Evolutionary conservation across 2,797 vertebrate species (phyloP).

Genomic region (Leptoclinus maculatus): DNA sequence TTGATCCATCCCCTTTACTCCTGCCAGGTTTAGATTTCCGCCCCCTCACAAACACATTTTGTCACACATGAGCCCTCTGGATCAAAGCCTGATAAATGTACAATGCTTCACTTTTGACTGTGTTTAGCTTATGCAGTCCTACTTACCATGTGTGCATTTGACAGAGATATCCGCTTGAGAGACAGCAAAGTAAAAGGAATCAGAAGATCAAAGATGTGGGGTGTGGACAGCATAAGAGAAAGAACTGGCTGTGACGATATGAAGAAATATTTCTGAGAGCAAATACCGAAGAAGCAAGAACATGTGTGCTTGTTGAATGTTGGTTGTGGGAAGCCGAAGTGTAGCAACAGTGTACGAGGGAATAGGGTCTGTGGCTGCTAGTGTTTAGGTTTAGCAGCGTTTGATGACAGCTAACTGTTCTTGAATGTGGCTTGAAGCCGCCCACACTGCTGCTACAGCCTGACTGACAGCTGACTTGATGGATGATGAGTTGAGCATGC

Average conservation of each 20-base stretch:
- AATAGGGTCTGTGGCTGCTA: conserved; percentile 62
- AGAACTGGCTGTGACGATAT: conserved; percentile 45
- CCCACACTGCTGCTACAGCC: conserved; percentile 53
- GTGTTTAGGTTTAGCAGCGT: conserved; percentile 70
- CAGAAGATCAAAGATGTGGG: conserved; percentile 65
- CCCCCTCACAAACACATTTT: conserved; percentile 70
- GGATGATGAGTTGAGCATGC: neutral
- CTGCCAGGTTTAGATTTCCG: conserved; percentile 71
- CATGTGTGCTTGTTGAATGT: conserved; percentile 73
- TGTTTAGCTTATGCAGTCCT: conserved; percentile 54
- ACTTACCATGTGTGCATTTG: conserved; percentile 53
- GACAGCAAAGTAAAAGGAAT: conserved; percentile 46
- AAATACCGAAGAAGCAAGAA: conserved; percentile 50
- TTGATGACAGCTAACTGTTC: conserved; percentile 79
- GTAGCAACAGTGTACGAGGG: conserved; percentile 57
- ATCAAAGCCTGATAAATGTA: conserved; percentile 74
- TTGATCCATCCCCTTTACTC: conserved; percentile 68
- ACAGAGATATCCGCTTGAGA: conserved; percentile 51
- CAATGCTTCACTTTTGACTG: conserved; percentile 58
- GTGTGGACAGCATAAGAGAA: conserved; percentile 49
- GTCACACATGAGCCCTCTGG: conserved; percentile 66
- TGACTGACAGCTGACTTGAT: conserved; percentile 23
- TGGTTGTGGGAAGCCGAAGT: conserved; percentile 65
- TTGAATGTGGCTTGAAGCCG: conserved; percentile 66
- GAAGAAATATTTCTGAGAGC: conserved; percentile 53